Evolutionary conservation across 2,113 vertebrate species (phyloP).

Genomic region (Patagioenas fasciata): DNA sequence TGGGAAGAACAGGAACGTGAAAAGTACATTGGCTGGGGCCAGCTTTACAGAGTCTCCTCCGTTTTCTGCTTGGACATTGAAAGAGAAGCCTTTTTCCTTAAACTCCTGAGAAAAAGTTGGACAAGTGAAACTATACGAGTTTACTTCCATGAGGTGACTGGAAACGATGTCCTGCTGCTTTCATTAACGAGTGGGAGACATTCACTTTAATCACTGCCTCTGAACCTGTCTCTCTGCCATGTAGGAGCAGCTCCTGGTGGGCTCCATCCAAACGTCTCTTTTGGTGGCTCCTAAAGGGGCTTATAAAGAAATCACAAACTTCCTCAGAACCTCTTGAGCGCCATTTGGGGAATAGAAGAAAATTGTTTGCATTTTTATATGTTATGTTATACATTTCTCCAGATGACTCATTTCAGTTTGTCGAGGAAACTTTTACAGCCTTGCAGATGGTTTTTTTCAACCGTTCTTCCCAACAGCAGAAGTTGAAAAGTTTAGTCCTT

Average conservation of each 20-base stretch:
- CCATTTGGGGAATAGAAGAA: not conserved
- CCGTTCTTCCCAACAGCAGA: not conserved
- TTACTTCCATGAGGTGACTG: not conserved
- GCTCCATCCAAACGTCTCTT: not conserved
- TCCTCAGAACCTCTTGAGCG: slow-evolving; percentile 6
- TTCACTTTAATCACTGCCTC: not conserved
- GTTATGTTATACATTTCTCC: slow-evolving; percentile 12
- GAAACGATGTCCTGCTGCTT: not conserved
- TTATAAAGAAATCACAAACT: slow-evolving; percentile 50
- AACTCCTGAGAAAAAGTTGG: not conserved
- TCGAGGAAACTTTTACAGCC: slow-evolving; percentile 11
- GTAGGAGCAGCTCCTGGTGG: not conserved
- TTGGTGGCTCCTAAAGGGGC: slow-evolving; percentile 39
- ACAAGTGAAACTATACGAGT: not conserved
- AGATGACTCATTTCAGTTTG: slow-evolving; percentile 10
- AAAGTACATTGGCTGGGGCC: not conserved
- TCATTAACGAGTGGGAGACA: not conserved
- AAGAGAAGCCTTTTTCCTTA: not conserved
- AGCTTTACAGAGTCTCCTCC: not conserved
- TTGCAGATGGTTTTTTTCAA: slow-evolving; percentile 24
- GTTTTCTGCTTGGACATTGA: not conserved
- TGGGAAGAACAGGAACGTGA: not conserved
- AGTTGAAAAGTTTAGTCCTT: slow-evolving; percentile 39
- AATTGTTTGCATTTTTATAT: slow-evolving; percentile 53
- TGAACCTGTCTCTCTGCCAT: not conserved